Conservation (phyloP, 1,140 invertebrate species). For the Papilio polyxenes region DNA sequence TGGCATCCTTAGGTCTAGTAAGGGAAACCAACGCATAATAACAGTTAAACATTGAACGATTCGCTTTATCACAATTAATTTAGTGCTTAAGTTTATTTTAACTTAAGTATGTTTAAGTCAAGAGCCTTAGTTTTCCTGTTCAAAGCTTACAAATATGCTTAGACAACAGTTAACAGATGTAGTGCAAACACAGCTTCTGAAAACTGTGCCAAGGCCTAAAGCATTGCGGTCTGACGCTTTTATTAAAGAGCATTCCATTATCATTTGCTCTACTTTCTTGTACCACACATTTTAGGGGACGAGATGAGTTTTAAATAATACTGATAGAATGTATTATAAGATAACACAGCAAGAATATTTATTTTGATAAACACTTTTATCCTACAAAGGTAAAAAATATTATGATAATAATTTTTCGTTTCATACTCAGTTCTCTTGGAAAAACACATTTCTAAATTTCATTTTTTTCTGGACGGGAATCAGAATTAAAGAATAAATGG, state of each 20-base stretch:
- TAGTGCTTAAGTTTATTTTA: too few species aligned
- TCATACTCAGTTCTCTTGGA: too few species aligned
- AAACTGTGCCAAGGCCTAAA: constrained; percentile 33
- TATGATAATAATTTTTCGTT: background rate
- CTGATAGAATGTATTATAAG: background rate
- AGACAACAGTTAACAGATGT: background rate
- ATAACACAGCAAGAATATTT: background rate
- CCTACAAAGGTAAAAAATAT: background rate
- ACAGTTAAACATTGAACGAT: too few species aligned
- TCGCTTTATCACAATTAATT: too few species aligned
- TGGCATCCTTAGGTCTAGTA: too few species aligned
- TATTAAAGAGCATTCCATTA: constrained; percentile 33
- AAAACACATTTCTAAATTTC: too few species aligned
- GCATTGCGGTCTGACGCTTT: constrained; percentile 32
- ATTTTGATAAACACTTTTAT: background rate
- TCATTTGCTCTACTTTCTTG: constrained; percentile 34
- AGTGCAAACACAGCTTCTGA: constrained; percentile 16
- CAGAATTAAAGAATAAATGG: background rate
- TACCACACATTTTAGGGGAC: constrained; percentile 7
- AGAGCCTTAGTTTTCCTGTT: background rate
- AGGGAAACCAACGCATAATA: too few species aligned
- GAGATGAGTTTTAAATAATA: constrained; percentile 17
- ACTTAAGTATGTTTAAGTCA: too few species aligned
- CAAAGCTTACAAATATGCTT: background rate
- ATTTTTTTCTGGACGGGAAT: too few species aligned